Conservation (phyloP, 2,113 vertebrate species). For the Rafetus swinhoei region DNA sequence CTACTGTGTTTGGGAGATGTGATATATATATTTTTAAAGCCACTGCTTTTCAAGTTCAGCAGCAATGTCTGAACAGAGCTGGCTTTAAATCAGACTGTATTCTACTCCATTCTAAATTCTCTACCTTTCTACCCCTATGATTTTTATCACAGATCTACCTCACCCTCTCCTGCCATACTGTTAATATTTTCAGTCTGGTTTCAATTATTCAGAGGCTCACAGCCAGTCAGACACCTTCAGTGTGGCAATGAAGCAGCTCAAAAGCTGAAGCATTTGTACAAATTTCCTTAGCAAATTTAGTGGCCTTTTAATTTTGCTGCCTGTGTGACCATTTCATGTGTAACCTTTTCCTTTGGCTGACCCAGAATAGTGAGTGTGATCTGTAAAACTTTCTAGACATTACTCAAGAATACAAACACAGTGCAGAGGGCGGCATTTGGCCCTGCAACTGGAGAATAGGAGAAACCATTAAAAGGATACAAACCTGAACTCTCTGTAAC, state of each 20-base stretch:
- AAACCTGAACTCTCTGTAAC: background rate
- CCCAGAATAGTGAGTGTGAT: background rate
- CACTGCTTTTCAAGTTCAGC: rapidly evolving
- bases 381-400: constrained; percentile 27
- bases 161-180: background rate
- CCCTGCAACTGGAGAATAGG: background rate
- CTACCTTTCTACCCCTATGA: background rate
- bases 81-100: background rate
- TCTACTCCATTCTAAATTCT: background rate
- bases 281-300: constrained; percentile 5
- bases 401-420: background rate
- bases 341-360: background rate
- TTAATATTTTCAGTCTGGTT: constrained; percentile 25
- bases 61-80: background rate
- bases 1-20: background rate
- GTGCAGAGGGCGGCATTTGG: background rate
- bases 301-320: background rate
- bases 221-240: background rate
- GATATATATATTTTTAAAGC: background rate
- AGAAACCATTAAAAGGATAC: constrained; percentile 7
- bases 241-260: background rate
- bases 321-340: background rate
- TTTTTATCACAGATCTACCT: background rate
- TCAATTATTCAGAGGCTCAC: background rate
- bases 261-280: background rate